Evolutionary conservation across 2,797 vertebrate genomes (phyloP).

Genomic region (Sphaeramia orbicularis): DNA sequence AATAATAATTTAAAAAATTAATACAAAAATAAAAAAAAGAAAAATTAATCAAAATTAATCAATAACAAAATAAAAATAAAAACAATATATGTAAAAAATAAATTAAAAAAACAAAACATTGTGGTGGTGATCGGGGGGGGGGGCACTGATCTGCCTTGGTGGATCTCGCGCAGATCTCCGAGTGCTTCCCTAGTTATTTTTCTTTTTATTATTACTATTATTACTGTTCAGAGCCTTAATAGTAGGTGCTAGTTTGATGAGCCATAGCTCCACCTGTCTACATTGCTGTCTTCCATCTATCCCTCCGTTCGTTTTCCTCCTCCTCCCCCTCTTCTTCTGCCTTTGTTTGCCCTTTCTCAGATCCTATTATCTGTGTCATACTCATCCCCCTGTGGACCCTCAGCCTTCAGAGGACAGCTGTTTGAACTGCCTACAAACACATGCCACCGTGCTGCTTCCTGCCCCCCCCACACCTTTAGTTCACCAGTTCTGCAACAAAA

Average conservation of each 20-base stretch:
- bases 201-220: too few relatives aligned
- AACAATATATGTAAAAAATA: too few relatives aligned
- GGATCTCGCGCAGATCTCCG: too few relatives aligned
- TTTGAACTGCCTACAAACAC: slow-evolving; percentile 7
- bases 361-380: slow-evolving; percentile 17
- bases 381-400: background rate
- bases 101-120: too few relatives aligned
- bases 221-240: background rate
- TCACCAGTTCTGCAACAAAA: background rate
- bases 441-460: background rate
- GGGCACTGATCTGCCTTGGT: too few relatives aligned
- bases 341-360: slow-evolving; percentile 6
- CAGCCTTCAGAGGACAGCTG: slow-evolving; percentile 17
- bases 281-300: background rate
- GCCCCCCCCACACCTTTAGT: background rate
- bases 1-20: too few relatives aligned
- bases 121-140: too few relatives aligned
- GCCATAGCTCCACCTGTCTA: slow-evolving; percentile 1
- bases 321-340: background rate
- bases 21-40: too few relatives aligned
- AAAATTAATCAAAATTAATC: too few relatives aligned
- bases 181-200: too few relatives aligned
- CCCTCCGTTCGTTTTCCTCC: background rate
- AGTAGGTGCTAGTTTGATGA: background rate
- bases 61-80: too few relatives aligned